Conservation (phyloP, 1,140 invertebrate genomes). For the Odontomachus brunneus region DNA sequence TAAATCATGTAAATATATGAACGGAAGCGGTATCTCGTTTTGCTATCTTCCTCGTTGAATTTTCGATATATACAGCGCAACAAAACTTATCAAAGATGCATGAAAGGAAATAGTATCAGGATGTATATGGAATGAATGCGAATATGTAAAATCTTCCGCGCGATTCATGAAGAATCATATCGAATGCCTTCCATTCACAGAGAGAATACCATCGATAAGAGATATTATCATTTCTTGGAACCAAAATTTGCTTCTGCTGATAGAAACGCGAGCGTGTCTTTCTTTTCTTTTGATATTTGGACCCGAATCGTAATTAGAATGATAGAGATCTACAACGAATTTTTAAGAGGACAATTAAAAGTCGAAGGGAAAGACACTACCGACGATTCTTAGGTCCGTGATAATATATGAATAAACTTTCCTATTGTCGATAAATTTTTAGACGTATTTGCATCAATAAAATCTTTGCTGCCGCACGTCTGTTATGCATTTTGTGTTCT, state of each 20-base stretch:
- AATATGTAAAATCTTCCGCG: constrained; percentile 5
- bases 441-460: neutral
- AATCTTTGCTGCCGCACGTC: neutral
- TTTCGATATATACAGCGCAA: neutral
- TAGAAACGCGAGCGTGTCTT: neutral
- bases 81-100: neutral
- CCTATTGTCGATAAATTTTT: neutral
- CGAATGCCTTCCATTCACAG: neutral
- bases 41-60: neutral
- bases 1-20: neutral
- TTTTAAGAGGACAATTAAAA: neutral
- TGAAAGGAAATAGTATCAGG: constrained; percentile 5
- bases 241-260: constrained; percentile 1
- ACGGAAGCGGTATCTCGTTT: constrained; percentile 1
- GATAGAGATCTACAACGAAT: neutral
- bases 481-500: neutral
- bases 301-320: neutral
- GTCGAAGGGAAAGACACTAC: neutral
- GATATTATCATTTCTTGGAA: neutral
- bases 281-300: neutral
- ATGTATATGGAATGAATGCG: neutral
- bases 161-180: neutral
- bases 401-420: constrained; percentile 2
- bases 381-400: neutral
- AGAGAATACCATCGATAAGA: constrained; percentile 20